Conservation (phyloP, 1,140 invertebrate species). For the Centruroides vittatus region DNA sequence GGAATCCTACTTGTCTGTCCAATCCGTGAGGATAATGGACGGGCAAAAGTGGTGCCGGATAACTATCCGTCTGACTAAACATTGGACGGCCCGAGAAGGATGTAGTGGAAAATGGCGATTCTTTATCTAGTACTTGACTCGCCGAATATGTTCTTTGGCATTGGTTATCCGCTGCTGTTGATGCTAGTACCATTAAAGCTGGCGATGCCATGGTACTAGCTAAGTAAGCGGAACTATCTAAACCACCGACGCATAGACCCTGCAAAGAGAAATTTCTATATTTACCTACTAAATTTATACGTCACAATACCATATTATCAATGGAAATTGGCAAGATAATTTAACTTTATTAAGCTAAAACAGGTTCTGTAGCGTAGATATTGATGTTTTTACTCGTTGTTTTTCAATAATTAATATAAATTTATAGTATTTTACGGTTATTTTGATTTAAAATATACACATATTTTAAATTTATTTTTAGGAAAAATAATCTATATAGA, state of each 20-base stretch:
- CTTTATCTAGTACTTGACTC: not conserved
- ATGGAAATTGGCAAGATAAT: too few relatives aligned
- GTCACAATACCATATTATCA: too few relatives aligned
- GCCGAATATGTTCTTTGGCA: constrained; percentile 43
- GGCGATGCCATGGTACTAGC: constrained; percentile 58
- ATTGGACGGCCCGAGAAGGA: constrained; percentile 52
- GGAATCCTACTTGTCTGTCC: constrained; percentile 24
- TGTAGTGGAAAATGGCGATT: constrained; percentile 26
- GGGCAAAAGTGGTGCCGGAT: constrained; percentile 1
- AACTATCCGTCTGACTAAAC: constrained; percentile 6
- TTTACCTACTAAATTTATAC: too few relatives aligned
- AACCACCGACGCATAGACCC: constrained; percentile 6
- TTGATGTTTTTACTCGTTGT: too few relatives aligned
- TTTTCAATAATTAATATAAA: too few relatives aligned
- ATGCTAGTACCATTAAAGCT: constrained; percentile 58
- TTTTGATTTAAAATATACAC: too few relatives aligned
- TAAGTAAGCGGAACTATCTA: constrained; percentile 51
- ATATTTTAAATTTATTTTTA: too few relatives aligned
- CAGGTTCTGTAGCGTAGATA: too few relatives aligned
- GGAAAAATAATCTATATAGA: too few relatives aligned
- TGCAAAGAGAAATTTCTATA: not conserved
- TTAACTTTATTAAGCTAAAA: too few relatives aligned
- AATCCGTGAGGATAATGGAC: constrained; percentile 40
- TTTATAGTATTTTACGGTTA: too few relatives aligned
- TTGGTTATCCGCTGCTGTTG: constrained; percentile 42